phyloP scores from a whole-genome alignment of 2,797 vertebrate species.

The Xiphophorus birchmanni region DNA sequence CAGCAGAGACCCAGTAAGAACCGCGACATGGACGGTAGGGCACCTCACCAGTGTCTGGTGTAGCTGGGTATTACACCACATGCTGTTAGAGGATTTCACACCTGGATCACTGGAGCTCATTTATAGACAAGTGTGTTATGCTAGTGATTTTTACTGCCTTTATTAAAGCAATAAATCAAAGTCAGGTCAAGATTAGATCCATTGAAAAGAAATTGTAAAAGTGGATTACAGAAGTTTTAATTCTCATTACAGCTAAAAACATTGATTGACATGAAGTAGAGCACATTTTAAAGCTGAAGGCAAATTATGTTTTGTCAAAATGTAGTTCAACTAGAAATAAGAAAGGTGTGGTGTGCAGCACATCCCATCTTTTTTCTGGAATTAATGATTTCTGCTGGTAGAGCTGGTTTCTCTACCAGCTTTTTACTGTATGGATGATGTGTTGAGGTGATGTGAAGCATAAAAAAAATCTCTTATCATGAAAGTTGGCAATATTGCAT shows the following conservation, averaged over 20 bases:
- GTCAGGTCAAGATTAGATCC: background rate
- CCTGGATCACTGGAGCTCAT: background rate
- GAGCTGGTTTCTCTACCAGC: background rate
- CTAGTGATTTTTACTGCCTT: background rate
- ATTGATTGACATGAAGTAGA: background rate
- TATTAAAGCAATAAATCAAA: background rate
- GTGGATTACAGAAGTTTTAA: background rate
- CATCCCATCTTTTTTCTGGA: background rate
- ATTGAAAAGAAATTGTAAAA: background rate
- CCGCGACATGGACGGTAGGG: conserved; percentile 89
- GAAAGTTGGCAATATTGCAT: background rate
- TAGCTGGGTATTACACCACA: conserved; percentile 5
- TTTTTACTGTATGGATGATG: background rate
- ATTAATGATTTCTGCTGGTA: background rate
- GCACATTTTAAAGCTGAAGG: background rate
- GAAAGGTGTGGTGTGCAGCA: background rate
- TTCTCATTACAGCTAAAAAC: background rate
- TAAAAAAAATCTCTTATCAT: background rate
- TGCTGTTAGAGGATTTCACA: background rate
- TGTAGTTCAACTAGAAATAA: background rate
- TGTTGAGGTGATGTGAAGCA: background rate
- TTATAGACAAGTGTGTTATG: background rate
- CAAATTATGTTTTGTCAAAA: background rate
- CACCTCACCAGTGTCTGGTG: conserved; percentile 18
- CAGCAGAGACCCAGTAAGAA: conserved; percentile 78